Conservation (phyloP, 2,888 invertebrate species). For the Amiota minor region DNA sequence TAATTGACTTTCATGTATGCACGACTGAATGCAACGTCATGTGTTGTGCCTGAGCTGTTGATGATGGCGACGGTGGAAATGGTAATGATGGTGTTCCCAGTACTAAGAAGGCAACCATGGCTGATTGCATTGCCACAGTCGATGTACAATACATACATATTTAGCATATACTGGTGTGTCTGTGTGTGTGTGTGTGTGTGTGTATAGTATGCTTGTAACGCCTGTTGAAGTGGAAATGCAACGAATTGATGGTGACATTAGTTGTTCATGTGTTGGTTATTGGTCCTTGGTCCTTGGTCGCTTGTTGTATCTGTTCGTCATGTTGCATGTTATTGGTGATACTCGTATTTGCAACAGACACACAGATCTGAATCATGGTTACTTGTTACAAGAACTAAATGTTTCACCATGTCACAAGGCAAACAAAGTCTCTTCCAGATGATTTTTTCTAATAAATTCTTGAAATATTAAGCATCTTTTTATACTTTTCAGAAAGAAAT, state of each 20-base stretch:
- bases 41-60: slow-evolving; percentile 37
- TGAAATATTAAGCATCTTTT: no score
- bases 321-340: not conserved
- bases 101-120: not conserved
- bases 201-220: slow-evolving; percentile 17
- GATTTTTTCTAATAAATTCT: no score
- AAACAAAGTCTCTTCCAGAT: no score
- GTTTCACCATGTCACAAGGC: no score
- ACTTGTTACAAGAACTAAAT: no score
- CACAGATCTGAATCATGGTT: no score
- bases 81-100: slow-evolving; percentile 1
- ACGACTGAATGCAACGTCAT: slow-evolving; percentile 62
- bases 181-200: not conserved
- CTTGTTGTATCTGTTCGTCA: not conserved
- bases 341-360: not conserved
- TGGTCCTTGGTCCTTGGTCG: not conserved
- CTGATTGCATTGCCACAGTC: not conserved
- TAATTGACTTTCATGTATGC: slow-evolving; percentile 70
- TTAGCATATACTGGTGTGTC: not conserved
- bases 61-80: slow-evolving; percentile 2
- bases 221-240: slow-evolving; percentile 25
- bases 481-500: no score
- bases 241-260: slow-evolving; percentile 28
- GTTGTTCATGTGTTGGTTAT: slow-evolving; percentile 4
- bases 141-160: not conserved